Evolutionary conservation across 2,113 vertebrate species (phyloP), one percentile per base, ranked within the genome.

Genomic region (Pogonocichla stellata): DNA sequence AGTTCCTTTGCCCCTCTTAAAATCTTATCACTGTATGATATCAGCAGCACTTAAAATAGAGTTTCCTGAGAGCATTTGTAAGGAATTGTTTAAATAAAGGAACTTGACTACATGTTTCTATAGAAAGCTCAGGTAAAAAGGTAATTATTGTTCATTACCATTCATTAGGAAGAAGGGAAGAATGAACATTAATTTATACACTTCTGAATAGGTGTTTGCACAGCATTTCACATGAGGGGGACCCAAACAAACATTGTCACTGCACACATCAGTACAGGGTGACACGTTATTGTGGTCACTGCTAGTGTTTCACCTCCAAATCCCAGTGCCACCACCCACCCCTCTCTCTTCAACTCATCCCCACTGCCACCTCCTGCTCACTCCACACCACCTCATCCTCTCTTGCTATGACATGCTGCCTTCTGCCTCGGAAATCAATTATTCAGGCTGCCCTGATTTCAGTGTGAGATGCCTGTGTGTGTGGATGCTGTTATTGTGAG

Each of bases 391-490:
- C 14, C 34, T 47, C 8, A 0, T 67, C 42, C 42, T 28, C 60
- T 84, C 72, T 15, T 13, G 19, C 83, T 61, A 7, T 0, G 29
- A 40, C 18, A 8, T 3, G 81, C 66, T 17, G 6, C 17, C 62
- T 82, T 84, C 83, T 56, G 80, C 89, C 80, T 84, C 12, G 2
- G 82, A 88, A 92, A 95, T 96, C 92, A 94, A 88, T 93, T 91
- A 95, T 95, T 95, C 78, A 92, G 88, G 83, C 88, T 92, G 92
- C 92, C 88, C 91, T 93, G 88, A 92, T 96, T 93, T 91, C 84
- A 25, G 19, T 0, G 3, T 1, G 26, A 93, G 62, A 71, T 62
- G 47, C 62, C 50, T 38, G 25, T 1, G 13, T 9, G 61, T 12
- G 64, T 0, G 5, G 73, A 31, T 14, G 23, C 47, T 2, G 42